These are phyloP conservation scores for Ornithorhynchus anatinus DNA, from an alignment of 2,113 vertebrate species.

Conservation along the genomic window DNA sequence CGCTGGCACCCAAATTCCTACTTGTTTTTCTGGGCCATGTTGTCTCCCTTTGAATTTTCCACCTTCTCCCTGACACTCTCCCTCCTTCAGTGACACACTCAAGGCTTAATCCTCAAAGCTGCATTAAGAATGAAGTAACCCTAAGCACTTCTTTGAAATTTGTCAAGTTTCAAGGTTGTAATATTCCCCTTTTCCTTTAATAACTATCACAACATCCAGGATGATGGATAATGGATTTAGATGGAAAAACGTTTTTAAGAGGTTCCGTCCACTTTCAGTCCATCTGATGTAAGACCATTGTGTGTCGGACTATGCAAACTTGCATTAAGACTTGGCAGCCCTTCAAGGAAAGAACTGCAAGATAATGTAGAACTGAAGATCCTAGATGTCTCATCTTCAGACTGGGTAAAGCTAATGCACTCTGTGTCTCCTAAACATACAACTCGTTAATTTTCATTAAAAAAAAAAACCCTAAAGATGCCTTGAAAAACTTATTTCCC, in stretches of 20 bases:
- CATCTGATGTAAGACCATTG: background rate
- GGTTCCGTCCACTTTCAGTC: background rate
- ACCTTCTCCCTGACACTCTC: conserved; percentile 53
- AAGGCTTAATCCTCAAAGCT: conserved; percentile 38
- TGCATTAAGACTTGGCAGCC: conserved; percentile 24
- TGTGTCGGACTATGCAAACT: background rate
- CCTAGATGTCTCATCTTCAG: conserved; percentile 27
- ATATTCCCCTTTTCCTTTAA: background rate
- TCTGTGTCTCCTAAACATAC: background rate
- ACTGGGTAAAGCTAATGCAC: background rate
- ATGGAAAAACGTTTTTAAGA: background rate
- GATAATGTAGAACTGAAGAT: conserved; percentile 27
- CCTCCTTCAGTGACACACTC: conserved; percentile 25
- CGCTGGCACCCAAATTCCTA: too few relatives aligned
- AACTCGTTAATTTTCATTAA: background rate
- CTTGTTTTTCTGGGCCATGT: too few relatives aligned
- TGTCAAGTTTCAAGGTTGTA: conserved; percentile 37
- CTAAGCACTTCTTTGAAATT: conserved; percentile 62
- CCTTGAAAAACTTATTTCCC: background rate
- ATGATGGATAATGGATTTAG: conserved; percentile 32
- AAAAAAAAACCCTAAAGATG: background rate
- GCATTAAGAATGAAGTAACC: conserved; percentile 39
- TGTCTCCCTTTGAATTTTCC: too few relatives aligned
- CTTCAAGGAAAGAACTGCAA: conserved; percentile 21
- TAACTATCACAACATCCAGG: conserved; percentile 41